Evolutionary conservation across 2,888 invertebrate genomes (phyloP), one percentile per base, ranked within the genome.

Genomic region (Rhagonycha fulva): DNA sequence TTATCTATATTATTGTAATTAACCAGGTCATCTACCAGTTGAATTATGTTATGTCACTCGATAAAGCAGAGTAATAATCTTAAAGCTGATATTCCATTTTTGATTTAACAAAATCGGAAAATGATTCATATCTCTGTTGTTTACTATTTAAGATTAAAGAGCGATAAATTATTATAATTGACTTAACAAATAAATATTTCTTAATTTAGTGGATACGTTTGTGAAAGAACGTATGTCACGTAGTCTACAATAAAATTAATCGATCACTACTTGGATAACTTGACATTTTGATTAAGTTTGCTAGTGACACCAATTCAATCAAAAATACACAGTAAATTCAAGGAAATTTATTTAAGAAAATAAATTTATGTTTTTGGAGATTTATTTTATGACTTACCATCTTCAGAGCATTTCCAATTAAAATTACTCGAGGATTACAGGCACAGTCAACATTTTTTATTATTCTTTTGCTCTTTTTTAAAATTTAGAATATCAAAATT

Each of bases 251-350:
- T 62, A 62, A 62, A 62, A 62, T 62, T 62, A 62, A 62, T 62
- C 62, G 62, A 62, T 62, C 62, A 62, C 62, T 23, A 62, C 19
- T 23, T 23, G 19, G 62, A 62, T 62, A 62, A 62, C 62, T 62
- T 62, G 62, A 62, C 62, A 62, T 62, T 62, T 62, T 62, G 62
- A 62, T 62, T 62, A 62, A 62, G 62, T 62, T 62, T 62, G 62
- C 23, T 62, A 62, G 62, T 62, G 62, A 62, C 62, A 62, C 62
- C 62, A 62, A 62, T 62, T 62, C 23, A 23, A 62, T 62, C 14
- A 62, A 62, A 62, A 62, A 23, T 62, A 62, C 23, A 62, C 23
- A 62, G 47, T 47, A 47, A 47, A 47, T 47, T 47, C 47, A 47
- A 47, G 47, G 47, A 47, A 47, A 47, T 47, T 47, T 47, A 47